Conservation (phyloP, 2,888 invertebrate genomes). For the Agrotis exclamationis region DNA sequence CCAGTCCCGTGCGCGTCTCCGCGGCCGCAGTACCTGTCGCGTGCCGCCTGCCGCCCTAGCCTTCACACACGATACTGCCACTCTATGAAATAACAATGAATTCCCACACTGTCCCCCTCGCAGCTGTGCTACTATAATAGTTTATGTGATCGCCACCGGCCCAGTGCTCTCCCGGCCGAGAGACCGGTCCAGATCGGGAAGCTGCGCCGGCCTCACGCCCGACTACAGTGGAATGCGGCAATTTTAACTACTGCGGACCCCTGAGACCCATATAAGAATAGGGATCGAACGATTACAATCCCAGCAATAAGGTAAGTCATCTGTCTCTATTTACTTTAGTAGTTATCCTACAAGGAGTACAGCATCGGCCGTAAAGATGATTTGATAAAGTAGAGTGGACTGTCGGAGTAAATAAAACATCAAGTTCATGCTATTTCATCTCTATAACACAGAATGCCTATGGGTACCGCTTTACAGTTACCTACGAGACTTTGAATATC, state of each 20-base stretch:
- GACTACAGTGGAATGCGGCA: slow-evolving; percentile 90
- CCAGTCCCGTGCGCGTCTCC: slow-evolving; percentile 85
- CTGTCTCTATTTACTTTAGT: slow-evolving; percentile 30
- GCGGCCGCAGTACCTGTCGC: slow-evolving; percentile 73
- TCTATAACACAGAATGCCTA: slow-evolving; percentile 32
- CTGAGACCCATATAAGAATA: slow-evolving; percentile 85
- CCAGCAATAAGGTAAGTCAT: slow-evolving; percentile 81
- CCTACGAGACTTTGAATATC: slow-evolving; percentile 22
- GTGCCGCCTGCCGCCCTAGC: slow-evolving; percentile 64
- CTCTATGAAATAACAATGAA: slow-evolving; percentile 83
- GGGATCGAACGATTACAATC: slow-evolving; percentile 81
- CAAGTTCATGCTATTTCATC: slow-evolving; percentile 33
- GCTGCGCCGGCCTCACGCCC: slow-evolving; percentile 88
- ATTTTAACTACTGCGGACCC: slow-evolving; percentile 90
- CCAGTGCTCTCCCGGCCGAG: slow-evolving; percentile 70
- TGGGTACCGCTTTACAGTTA: slow-evolving; percentile 38
- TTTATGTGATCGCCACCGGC: slow-evolving; percentile 83
- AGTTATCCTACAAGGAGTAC: slow-evolving; percentile 9
- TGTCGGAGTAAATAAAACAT: slow-evolving; percentile 53
- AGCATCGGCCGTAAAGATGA: slow-evolving; percentile 18
- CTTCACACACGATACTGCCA: slow-evolving; percentile 70
- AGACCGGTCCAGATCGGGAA: slow-evolving; percentile 88
- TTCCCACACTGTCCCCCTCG: slow-evolving; percentile 71
- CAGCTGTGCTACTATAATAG: slow-evolving; percentile 80
- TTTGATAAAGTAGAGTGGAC: slow-evolving; percentile 41